Evolutionary conservation across 2,888 invertebrate species (phyloP), one percentile per base, ranked within the genome.

Genomic region (Empis livida): DNA sequence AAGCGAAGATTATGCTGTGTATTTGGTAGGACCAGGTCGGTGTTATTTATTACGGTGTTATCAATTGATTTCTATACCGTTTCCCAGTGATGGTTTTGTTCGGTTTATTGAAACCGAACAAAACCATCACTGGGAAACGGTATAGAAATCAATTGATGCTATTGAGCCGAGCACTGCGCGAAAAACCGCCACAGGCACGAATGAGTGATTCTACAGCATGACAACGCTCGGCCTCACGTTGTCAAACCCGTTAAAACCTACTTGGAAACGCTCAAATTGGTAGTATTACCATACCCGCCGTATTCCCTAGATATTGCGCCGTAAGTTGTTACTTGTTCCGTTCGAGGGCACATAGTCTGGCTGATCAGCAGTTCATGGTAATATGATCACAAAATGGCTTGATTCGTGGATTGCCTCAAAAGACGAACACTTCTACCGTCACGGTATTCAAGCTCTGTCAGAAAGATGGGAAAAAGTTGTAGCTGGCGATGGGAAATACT

Each of bases 171-270:
- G 49, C 45, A 51, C 47, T 53, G 44, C 16, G 17, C n/a, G 42
- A 44, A 45, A 53, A 53, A 53, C 48, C 51, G 48, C 43, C 49
- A 30, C 41, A 49, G 45, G 37, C 52, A 57, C 46, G 53, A 53
- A 38, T 54, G 55, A 51, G 51, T 57, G 2, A 57, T 58, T 53
- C 51, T 57, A n/a, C 49, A 42, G 32, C 56, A 56, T 51, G 51
- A 55, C 46, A 56, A 56, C 42, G 53, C 54, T 54, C 50, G 53
- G 35, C 51, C 51, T 20, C 32, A 32, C 9, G 32, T 32, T 8
- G 32, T 54, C 54, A 44, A 32, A 45, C 43, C 40, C 10, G 47
- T 54, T 13, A 52, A 55, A 53, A 55, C 47, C 8, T 56, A 53
- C 44, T 45, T 52, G 42, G 52, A 55, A 53, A 55, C 53, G 30